phyloP scores from a whole-genome alignment of 2,888 invertebrate genomes.

The Drosophila mulleri region DNA sequence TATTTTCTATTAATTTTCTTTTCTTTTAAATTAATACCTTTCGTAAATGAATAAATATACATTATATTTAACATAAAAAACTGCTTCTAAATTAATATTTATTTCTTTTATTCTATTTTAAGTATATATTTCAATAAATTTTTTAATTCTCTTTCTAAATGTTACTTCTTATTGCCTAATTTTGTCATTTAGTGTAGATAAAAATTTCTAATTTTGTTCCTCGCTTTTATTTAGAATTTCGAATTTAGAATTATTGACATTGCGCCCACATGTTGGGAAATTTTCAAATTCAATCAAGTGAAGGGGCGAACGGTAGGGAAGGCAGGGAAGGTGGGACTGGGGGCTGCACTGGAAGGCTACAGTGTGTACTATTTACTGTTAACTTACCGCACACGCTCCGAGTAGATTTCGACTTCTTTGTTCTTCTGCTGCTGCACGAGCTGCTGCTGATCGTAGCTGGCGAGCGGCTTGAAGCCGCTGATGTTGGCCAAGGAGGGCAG shows the following conservation, averaged over 20 bases:
- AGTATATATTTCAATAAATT: background rate
- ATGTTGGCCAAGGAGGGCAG: constrained; percentile 66
- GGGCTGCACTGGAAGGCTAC: background rate
- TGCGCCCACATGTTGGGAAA: constrained; percentile 63
- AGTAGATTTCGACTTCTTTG: constrained; percentile 91
- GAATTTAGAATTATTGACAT: constrained; percentile 49
- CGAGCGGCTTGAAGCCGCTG: constrained; percentile 77
- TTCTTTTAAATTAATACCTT: too few relatives aligned
- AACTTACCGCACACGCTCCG: constrained; percentile 92
- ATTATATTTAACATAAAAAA: too few relatives aligned
- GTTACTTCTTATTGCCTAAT: background rate
- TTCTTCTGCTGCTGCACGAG: constrained; percentile 87
- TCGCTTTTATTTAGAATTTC: constrained; percentile 31
- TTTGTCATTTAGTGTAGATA: constrained; percentile 30
- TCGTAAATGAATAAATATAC: too few relatives aligned
- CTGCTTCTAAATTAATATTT: background rate
- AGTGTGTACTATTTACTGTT: background rate
- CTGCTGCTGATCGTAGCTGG: constrained; percentile 82
- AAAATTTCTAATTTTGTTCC: constrained; percentile 22
- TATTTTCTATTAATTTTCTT: too few relatives aligned
- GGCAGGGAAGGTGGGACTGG: too few relatives aligned
- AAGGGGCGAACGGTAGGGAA: too few relatives aligned
- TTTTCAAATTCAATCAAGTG: constrained; percentile 37
- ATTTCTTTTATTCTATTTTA: background rate
- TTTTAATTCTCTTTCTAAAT: background rate